A percentile compares a stretch with the other conserved stretches of the same genome.
Evolutionary conservation across 2,888 invertebrate genomes (phyloP).

Genomic region (Campaea margaritaria): DNA sequence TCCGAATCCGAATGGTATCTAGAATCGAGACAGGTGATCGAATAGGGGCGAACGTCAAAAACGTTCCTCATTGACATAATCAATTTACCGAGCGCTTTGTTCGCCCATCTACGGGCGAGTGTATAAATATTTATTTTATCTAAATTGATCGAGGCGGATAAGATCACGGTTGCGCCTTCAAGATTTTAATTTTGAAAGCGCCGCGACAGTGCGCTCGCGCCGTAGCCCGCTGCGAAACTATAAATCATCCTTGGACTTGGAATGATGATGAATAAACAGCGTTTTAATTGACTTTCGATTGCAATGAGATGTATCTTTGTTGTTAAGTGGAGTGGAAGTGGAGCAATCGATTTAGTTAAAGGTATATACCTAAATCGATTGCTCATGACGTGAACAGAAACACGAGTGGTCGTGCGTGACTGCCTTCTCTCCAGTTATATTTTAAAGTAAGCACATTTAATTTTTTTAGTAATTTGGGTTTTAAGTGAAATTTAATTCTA

Average conservation of each 20-base stretch:
- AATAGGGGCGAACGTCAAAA: conserved; percentile 69
- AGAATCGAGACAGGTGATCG: conserved; percentile 69
- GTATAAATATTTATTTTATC: conserved; percentile 86
- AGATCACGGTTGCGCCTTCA: conserved; percentile 79
- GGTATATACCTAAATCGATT: not conserved
- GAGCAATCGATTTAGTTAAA: conserved; percentile 58
- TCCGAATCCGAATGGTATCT: conserved; percentile 54
- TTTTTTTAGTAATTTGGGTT: no score
- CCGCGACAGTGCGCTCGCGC: conserved; percentile 74
- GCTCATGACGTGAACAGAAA: no score
- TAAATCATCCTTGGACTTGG: conserved; percentile 75
- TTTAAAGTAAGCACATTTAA: no score
- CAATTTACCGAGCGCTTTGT: conserved; percentile 83
- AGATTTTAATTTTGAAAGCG: conserved; percentile 82
- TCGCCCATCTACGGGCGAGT: conserved; percentile 78
- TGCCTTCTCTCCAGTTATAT: no score
- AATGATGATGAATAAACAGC: conserved; percentile 76
- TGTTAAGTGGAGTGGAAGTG: conserved; percentile 62
- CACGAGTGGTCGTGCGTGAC: conserved; percentile 10
- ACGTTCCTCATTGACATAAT: conserved; percentile 76
- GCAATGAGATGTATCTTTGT: conserved; percentile 68
- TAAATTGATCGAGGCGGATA: conserved; percentile 84
- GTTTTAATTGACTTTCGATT: conserved; percentile 83
- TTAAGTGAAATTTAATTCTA: no score
- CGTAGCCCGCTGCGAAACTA: conserved; percentile 81